Base-by-base conservation (phyloP, 2,113 vertebrate species). In the Caloenas nicobarica region DNA sequence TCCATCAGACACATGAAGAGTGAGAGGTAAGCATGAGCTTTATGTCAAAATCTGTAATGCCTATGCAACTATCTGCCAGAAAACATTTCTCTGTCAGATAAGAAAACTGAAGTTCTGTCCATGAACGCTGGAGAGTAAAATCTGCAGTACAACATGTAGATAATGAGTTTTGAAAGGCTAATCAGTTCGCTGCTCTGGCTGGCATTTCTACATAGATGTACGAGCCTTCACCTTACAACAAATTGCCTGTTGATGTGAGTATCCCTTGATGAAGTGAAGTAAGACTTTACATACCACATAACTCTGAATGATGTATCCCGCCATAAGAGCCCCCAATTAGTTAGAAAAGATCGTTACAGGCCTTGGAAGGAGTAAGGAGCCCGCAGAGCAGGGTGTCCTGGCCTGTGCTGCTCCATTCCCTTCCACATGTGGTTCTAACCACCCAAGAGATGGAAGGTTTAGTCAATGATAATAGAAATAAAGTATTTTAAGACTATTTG, bases 101-200 rank as follows among this genome's bases (percentile, higher is more conserved):
- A 66, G 34, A 80, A 89, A 65, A 65, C 23, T 36, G 33, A 44
- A 74, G 42, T 24, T 83, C 68, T 93, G 71, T 15, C 44, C 65
- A 5, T 19, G 54, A 65, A 94, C 33, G 48, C 31, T 29, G 62
- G 50, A 92, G 66, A 66, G 81, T 29, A 36, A 94, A 87, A 58
- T 48, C 51, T 94, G 81, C 69, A 77, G 87, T 54, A 95, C 33
- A 69, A 46, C 65, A 54, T 2, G 54, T 48, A 80, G 58, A 81
- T 96, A 88, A 91, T 91, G 82, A 95, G 66, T 72, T 93, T 60
- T 82, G 91, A 86, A 92, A 93, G 95, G 69, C 60, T 80, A 91
- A 93, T 86, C 81, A 83, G 86, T 73, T 94, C 88, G 64, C 88
- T 12, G 28, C 42, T 88, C 77, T 48, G 44, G 40, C 66, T 77